phyloP scores from a whole-genome alignment of 2,888 invertebrate species.

The Formica aserva region DNA sequence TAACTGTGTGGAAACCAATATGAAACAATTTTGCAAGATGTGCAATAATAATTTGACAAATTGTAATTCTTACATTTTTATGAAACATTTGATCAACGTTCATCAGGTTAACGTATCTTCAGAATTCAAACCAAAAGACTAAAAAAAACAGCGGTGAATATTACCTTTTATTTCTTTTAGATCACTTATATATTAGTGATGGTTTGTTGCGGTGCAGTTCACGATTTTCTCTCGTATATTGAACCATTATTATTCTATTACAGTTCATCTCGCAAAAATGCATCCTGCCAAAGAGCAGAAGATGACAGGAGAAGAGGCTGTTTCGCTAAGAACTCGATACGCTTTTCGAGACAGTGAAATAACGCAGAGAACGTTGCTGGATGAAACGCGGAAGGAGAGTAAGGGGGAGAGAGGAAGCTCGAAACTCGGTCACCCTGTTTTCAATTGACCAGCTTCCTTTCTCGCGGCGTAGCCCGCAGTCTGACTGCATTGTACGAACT shows the following conservation, averaged over 20 bases:
- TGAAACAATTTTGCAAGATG: too few relatives aligned
- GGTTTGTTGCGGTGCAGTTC: conserved; percentile 5
- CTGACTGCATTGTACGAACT: conserved; percentile 60
- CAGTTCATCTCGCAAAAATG: background rate
- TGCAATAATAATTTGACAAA: too few relatives aligned
- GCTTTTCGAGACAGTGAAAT: background rate
- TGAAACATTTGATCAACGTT: too few relatives aligned
- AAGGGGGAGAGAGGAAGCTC: conserved; percentile 9
- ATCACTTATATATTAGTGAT: too few relatives aligned
- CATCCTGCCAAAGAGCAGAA: background rate
- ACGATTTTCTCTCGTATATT: background rate
- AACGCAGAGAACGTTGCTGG: background rate
- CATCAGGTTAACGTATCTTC: too few relatives aligned
- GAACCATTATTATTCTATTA: conserved; percentile 64
- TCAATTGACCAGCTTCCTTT: conserved; percentile 72
- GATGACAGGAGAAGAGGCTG: background rate
- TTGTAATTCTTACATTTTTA: too few relatives aligned
- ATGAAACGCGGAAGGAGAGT: background rate
- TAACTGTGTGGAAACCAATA: too few relatives aligned
- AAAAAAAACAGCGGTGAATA: too few relatives aligned
- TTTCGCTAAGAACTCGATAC: conserved; percentile 34
- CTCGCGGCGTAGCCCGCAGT: conserved; percentile 44
- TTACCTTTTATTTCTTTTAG: too few relatives aligned
- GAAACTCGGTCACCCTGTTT: conserved; percentile 77
- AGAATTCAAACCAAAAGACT: too few relatives aligned